Percentiles rank a stretch among this genome's conserved stretches.
Conservation (phyloP, 2,888 invertebrate genomes). For the Pterostichus niger region DNA sequence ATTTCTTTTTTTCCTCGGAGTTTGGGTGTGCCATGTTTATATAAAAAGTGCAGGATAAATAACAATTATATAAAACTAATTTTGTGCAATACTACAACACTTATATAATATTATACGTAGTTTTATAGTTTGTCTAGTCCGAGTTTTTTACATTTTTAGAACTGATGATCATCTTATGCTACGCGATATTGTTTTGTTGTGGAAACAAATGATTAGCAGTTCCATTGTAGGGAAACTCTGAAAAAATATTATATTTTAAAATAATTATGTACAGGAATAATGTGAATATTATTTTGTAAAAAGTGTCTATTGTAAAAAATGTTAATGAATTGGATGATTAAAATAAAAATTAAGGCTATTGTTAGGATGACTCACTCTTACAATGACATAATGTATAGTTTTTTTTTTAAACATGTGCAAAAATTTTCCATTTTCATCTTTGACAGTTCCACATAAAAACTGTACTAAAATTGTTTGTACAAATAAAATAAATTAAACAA, state of each 20-base stretch:
- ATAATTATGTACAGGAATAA: no score
- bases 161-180: conserved; percentile 50
- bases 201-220: neutral
- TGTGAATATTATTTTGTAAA: no score
- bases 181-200: neutral
- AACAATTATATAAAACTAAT: neutral
- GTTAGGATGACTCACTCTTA: conserved; percentile 32
- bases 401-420: no score
- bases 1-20: conserved; percentile 84
- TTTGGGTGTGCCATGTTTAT: conserved; percentile 71
- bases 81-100: no score
- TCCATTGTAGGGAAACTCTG: conserved; percentile 25
- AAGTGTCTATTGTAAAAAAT: neutral
- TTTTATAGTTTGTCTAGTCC: no score
- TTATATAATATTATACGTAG: no score
- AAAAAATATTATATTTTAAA: no score
- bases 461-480: no score
- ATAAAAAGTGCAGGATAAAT: conserved; percentile 30
- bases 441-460: no score
- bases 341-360: conserved; percentile 51
- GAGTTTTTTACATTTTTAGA: neutral
- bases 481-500: no score
- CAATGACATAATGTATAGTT: conserved; percentile 46
- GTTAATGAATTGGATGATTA: conserved; percentile 40
- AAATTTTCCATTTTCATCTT: no score